A percentile compares a stretch with the other conserved stretches of the same genome.
Evolutionary conservation across 2,113 vertebrate species (phyloP).

Genomic region (Prunella fulvescens): DNA sequence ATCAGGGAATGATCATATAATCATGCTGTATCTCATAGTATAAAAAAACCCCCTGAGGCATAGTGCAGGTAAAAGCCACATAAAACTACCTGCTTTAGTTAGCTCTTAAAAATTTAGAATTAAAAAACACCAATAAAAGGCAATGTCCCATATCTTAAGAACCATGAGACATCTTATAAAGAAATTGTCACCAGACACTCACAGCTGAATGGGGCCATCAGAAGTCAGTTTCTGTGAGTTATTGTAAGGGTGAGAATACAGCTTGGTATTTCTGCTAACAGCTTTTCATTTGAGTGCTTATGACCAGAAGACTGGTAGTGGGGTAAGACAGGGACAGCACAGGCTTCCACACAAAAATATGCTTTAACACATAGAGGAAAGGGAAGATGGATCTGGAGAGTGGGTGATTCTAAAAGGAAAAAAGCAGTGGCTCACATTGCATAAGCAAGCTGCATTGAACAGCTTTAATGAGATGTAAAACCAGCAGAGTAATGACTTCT

Average conservation of each 20-base stretch:
- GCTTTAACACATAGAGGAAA: not conserved
- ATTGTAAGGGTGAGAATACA: not conserved
- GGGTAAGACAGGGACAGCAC: not conserved
- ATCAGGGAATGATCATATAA: not conserved
- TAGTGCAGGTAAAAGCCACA: not conserved
- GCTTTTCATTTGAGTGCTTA: not conserved
- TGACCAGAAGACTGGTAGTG: not conserved
- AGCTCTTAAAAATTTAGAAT: not conserved
- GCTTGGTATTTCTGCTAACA: not conserved
- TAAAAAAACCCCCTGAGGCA: not conserved
- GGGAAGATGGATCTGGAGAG: not conserved
- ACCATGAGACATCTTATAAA: not conserved
- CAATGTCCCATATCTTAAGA: not conserved
- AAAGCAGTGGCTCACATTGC: not conserved
- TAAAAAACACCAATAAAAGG: not conserved
- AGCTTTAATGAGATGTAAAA: not conserved
- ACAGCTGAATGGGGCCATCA: not conserved
- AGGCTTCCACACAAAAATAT: not conserved
- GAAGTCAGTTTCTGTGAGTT: not conserved
- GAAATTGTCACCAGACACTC: not conserved
- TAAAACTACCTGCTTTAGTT: not conserved
- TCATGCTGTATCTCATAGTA: not conserved
- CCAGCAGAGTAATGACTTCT: conserved; percentile 2
- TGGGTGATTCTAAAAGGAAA: not conserved
- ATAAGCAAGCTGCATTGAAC: not conserved